Evolutionary conservation across 2,113 vertebrate species (phyloP), one percentile per base, ranked within the genome.

Genomic region (Syngnathoides biaculeatus): DNA sequence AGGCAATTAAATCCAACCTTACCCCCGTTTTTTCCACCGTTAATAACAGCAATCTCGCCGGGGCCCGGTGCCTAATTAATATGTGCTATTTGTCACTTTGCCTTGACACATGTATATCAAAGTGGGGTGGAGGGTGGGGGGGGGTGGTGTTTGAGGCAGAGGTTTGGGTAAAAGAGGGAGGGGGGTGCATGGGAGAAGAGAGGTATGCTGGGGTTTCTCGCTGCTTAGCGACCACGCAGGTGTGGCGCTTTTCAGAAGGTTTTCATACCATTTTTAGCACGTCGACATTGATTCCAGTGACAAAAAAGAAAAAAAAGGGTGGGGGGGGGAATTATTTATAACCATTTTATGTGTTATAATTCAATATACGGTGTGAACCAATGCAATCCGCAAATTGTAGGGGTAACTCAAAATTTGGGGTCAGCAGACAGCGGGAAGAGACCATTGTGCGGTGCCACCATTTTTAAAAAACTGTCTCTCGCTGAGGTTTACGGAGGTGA

Each of bases 1-100:
- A 98, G 95, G 95, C 95, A 98, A 98, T 98, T 98, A 98, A 97
- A 97, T 97, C 94, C 95, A 95, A 94, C 95, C 95, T 94, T 96
- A 88, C 87, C 94, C 94, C 94, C 26, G n/a, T n/a, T 52, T 42
- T 94, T 94, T 93, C 88, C 93, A 92, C 93, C 88, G 95, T 96
- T 98, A 98, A 97, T 98, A 98, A 98, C 96, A 96, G 95, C 96
- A 96, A 97, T 98, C 95, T 95, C 91, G 93, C 95, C 93, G 93
- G 92, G 35, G 94, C 94, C 94, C 96, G 95, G 93, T 94, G 94
- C 94, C 96, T 98, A 97, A 98, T 98, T 98, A 98, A 98, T 98
- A 97, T 94, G 95, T 97, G 95, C 95, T 96, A 98, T 98, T 98
- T 98, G 96, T 98, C 96, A 97, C 94, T 92, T 93, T 94, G 94